phyloP scores from a whole-genome alignment of 2,888 invertebrate species.

The Diarsia brunnea region DNA sequence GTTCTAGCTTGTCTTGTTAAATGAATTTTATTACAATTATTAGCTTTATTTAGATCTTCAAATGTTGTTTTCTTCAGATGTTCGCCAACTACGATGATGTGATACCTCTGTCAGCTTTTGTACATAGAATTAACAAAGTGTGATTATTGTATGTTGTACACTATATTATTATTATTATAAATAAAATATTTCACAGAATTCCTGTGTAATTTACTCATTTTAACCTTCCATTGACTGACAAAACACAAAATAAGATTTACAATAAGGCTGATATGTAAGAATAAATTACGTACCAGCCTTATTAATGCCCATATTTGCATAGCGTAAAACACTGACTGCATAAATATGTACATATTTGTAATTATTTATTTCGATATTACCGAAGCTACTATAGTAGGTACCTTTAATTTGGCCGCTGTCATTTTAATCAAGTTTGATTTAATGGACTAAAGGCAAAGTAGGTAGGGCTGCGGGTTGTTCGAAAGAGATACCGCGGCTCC shows the following conservation, averaged over 20 bases:
- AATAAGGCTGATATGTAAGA: background rate
- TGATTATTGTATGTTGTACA: constrained; percentile 62
- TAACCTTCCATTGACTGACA: too few relatives aligned
- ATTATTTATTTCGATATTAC: background rate
- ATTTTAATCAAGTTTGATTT: too few relatives aligned
- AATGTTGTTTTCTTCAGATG: constrained; percentile 51
- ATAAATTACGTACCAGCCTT: too few relatives aligned
- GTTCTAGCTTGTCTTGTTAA: background rate
- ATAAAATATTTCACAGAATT: constrained; percentile 57
- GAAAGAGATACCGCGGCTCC: too few relatives aligned
- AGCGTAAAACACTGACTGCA: background rate
- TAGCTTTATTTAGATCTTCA: constrained; percentile 14
- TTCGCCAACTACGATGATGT: constrained; percentile 67
- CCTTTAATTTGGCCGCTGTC: background rate
- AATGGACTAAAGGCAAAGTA: too few relatives aligned
- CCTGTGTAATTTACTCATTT: background rate
- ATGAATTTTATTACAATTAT: constrained; percentile 7
- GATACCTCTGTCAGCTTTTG: constrained; percentile 72
- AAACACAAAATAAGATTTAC: background rate
- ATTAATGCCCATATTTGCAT: background rate
- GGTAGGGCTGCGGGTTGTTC: too few relatives aligned
- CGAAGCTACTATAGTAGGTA: background rate
- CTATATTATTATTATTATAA: constrained; percentile 59
- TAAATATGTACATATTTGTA: background rate
- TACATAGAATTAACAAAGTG: constrained; percentile 68